phyloP scores from a whole-genome alignment of 2,797 vertebrate genomes.

The Falco novaeseelandiae region DNA sequence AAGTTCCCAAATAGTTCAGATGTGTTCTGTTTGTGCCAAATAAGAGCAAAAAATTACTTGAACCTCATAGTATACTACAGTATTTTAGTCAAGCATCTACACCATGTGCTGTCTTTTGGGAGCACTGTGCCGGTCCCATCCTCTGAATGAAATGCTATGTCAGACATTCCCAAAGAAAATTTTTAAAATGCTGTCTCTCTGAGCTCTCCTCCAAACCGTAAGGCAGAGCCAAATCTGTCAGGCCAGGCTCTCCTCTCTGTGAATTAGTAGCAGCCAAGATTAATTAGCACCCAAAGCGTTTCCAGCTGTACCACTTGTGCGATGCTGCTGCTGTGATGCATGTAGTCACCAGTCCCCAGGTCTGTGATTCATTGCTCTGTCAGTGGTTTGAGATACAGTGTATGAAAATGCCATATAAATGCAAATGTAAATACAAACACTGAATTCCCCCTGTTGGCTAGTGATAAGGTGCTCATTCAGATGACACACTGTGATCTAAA shows the following conservation, averaged over 20 bases:
- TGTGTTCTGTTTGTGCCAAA: background rate
- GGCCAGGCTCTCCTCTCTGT: slow-evolving; percentile 4
- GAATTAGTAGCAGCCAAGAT: slow-evolving; percentile 73
- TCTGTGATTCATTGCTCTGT: slow-evolving; percentile 81
- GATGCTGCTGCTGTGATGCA: background rate
- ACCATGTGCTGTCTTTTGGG: fast-evolving
- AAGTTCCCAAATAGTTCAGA: background rate
- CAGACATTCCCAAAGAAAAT: background rate
- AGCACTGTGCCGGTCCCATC: background rate
- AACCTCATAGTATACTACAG: fast-evolving
- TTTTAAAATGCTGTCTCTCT: background rate
- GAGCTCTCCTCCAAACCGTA: background rate
- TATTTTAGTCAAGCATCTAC: background rate
- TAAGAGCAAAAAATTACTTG: background rate
- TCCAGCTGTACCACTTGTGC: slow-evolving; percentile 29
- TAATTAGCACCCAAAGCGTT: slow-evolving; percentile 67
- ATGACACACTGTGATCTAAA: slow-evolving; percentile 77
- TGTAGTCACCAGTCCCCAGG: slow-evolving; percentile 59
- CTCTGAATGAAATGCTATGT: background rate
- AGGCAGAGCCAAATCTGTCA: slow-evolving; percentile 27
- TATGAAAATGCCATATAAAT: slow-evolving; percentile 83
- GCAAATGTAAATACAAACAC: slow-evolving; percentile 82
- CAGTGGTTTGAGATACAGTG: slow-evolving; percentile 75
- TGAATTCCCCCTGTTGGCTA: slow-evolving; percentile 75
- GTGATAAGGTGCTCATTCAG: slow-evolving; percentile 82